Base-by-base conservation (phyloP, 2,113 vertebrate species). In the Alethe diademata region DNA sequence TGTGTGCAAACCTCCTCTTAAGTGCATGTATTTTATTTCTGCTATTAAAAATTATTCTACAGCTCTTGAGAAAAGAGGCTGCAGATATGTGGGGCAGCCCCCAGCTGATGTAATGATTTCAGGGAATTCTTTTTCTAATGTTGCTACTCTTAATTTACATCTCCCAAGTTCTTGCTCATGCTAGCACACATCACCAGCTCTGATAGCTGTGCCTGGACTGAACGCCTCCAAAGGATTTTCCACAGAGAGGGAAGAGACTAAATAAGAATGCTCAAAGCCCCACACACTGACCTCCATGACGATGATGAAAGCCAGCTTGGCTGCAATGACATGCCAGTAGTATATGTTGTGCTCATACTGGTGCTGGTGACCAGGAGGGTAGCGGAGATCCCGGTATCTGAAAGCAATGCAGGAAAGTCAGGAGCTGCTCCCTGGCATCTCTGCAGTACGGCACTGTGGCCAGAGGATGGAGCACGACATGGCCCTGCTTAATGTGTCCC, bases 321-420 rank as follows among this genome's bases (percentile, higher is more conserved):
- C 99, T 72, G 99, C 99, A 11, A 98, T 98, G 88, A 99, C 99
- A 2, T 99, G 99, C 99, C 99, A 99, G 82, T 99, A 99, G 91
- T 98, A 98, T n/a, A 98, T 98, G 45, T 98, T 99, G 95, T 98
- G 95, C 90, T 99, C 97, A 29, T 99, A 99, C 4, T 99, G 91
- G 38, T 98, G 97, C 25, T 71, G 96, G 82, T 99, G 98, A 6
- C 98, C 99, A 2, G 99, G 98, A 42, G 99, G 98, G 85, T 98
- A 98, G 70, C 99, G 98, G 82, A 99, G 98, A 94, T 99, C 99
- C 56, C 99, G 98, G 95, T 99, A 99, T 40, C 99, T 99, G 76
- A 75, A 97, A 90, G 92, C 65, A 86, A 80, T 0, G 9, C 0
- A 13, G 48, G 26, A 16, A 14, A 57, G 35, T 89, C 33, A 93